Percentiles rank a stretch among this genome's conserved stretches.
These are phyloP conservation scores for Dendronephthya gigantea DNA, from an alignment of 64 coral and sea anemone genomes.

Conservation along the genomic window DNA sequence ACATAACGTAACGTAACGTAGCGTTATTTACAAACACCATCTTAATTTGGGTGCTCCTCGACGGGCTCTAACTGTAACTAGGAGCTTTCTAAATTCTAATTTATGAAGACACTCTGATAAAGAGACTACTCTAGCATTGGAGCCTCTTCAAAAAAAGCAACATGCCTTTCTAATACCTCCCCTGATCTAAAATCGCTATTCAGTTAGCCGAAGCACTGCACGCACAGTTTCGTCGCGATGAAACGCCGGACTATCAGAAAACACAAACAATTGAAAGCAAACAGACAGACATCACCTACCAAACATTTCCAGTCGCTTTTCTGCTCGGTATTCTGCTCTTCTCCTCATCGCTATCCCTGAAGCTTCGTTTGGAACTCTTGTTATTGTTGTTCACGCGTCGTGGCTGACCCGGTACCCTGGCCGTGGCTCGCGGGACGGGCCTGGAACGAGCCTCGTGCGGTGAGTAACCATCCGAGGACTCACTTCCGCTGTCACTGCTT, in stretches of 20 bases:
- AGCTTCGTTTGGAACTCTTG: conserved; percentile 37
- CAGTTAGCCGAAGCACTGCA: no score
- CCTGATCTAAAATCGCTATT: no score
- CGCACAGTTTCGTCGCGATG: no score
- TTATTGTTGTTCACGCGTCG: conserved; percentile 22
- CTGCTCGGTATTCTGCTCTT: conserved; percentile 57
- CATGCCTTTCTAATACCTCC: no score
- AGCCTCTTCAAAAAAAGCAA: no score
- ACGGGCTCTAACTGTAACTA: no score
- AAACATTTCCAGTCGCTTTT: conserved; percentile 69
- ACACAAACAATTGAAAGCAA: not conserved
- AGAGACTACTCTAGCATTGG: no score
- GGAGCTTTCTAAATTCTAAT: no score
- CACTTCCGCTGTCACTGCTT: conserved; percentile 51
- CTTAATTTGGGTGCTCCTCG: no score
- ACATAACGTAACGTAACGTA: no score
- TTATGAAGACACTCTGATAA: no score
- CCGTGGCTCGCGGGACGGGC: conserved; percentile 48
- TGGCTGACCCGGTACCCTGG: conserved; percentile 37
- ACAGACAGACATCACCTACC: not conserved
- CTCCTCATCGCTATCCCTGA: conserved; percentile 62
- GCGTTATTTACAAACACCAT: no score
- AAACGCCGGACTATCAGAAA: not conserved
- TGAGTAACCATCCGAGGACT: conserved; percentile 71
- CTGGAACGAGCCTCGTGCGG: conserved; percentile 45